Evolutionary conservation across 2,888 invertebrate species (phyloP).

Genomic region (Pharmacophagus antenor): DNA sequence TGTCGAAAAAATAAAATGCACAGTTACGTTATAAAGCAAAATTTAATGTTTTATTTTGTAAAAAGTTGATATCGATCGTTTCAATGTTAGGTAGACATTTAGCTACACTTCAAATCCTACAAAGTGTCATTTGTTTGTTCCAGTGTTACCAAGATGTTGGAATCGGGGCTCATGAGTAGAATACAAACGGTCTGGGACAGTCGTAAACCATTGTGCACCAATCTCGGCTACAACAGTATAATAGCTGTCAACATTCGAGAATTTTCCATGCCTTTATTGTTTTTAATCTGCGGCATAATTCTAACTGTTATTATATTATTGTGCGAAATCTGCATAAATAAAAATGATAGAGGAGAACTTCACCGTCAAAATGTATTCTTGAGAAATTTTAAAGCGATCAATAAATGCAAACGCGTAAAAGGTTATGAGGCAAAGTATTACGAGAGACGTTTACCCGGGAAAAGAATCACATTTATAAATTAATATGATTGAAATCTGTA

Average conservation of each 20-base stretch:
- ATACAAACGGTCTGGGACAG: conserved; percentile 81
- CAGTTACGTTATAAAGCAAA: no score
- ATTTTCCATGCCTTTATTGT: conserved; percentile 79
- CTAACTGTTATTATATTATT: conserved; percentile 56
- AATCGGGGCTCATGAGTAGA: conserved; percentile 81
- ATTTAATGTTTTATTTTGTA: no score
- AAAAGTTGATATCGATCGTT: no score
- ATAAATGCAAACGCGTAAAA: conserved; percentile 1
- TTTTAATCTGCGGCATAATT: conserved; percentile 72
- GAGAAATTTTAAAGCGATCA: background rate
- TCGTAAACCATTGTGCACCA: conserved; percentile 80
- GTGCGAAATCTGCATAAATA: conserved; percentile 49
- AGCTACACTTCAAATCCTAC: no score
- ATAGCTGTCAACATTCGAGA: conserved; percentile 81
- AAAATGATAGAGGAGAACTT: conserved; percentile 3
- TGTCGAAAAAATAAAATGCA: no score
- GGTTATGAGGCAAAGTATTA: background rate
- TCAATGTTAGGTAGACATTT: no score
- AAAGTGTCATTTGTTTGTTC: conserved; percentile 31
- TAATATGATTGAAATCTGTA: background rate
- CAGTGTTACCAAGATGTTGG: conserved; percentile 81
- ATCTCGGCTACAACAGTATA: conserved; percentile 63
- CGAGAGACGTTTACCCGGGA: background rate
- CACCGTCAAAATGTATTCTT: background rate
- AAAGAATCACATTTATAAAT: conserved; percentile 14